These are phyloP conservation scores for Crematogaster levior DNA, from an alignment of 2,888 invertebrate species.

Conservation along the genomic window DNA sequence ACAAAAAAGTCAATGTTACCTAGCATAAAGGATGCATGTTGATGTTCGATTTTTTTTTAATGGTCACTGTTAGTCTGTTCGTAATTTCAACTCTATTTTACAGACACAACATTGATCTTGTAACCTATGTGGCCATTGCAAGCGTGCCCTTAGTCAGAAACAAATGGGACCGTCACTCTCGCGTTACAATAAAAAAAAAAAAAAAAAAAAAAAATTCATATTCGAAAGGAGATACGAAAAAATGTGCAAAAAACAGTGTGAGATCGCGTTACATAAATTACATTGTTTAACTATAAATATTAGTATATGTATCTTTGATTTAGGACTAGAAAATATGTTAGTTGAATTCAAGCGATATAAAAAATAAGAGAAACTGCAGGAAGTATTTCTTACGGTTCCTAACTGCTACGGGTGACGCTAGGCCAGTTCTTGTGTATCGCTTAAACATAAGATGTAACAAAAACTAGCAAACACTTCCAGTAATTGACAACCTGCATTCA, in stretches of 20 bases:
- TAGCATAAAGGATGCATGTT: conserved; percentile 50
- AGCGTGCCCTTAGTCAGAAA: conserved; percentile 39
- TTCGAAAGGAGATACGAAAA: neutral
- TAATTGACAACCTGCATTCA: conserved; percentile 60
- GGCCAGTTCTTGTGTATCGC: conserved; percentile 50
- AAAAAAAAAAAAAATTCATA: neutral
- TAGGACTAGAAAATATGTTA: neutral
- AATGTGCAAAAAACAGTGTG: too few relatives aligned
- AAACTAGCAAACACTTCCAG: conserved; percentile 62
- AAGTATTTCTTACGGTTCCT: neutral
- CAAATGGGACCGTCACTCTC: neutral
- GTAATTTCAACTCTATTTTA: conserved; percentile 50
- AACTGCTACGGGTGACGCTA: conserved; percentile 38
- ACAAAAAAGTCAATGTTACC: conserved; percentile 54
- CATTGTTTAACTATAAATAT: neutral
- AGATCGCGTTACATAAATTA: too few relatives aligned
- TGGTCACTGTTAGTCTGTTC: conserved; percentile 3
- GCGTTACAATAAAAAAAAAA: neutral
- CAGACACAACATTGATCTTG: conserved; percentile 51
- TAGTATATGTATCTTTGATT: too few relatives aligned
- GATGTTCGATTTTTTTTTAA: conserved; percentile 36
- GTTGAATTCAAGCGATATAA: neutral
- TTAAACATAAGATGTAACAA: conserved; percentile 56
- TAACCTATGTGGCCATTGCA: conserved; percentile 53
- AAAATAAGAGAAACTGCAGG: neutral